Conservation (phyloP, 2,113 vertebrate species). For the Mystacornis crossleyi region DNA sequence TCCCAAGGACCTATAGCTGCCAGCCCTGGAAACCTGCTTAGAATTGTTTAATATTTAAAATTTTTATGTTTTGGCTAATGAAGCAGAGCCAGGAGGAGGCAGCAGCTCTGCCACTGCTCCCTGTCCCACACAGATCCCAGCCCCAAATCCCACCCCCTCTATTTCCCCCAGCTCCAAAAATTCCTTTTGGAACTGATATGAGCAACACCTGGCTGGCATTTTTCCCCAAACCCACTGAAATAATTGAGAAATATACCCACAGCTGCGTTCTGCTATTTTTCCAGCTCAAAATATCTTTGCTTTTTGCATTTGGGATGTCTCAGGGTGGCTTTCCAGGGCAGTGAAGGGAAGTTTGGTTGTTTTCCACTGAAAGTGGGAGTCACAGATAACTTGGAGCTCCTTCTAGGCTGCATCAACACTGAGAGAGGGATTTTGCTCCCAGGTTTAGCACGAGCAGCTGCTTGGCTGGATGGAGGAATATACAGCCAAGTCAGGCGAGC, state of each 20-base stretch:
- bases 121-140: neutral
- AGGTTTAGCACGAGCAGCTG: neutral
- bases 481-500: neutral
- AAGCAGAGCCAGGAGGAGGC: neutral
- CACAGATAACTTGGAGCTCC: neutral
- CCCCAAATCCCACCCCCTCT: neutral
- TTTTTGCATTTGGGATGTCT: neutral
- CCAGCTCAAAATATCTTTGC: neutral
- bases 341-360: neutral
- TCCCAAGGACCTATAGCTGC: neutral
- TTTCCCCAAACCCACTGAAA: neutral
- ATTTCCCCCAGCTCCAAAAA: constrained; percentile 3
- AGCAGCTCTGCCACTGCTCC: neutral
- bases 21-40: neutral
- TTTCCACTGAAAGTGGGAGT: neutral
- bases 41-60: neutral
- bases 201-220: constrained; percentile 6
- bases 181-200: neutral
- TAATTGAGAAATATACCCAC: constrained; percentile 3
- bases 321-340: neutral
- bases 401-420: neutral
- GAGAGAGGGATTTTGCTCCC: neutral
- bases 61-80: neutral
- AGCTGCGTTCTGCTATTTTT: constrained; percentile 24
- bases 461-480: neutral